Percentiles rank a stretch among this genome's conserved stretches.
phyloP scores from a whole-genome alignment of 2,888 invertebrate species.

The Nasonia oneida region DNA sequence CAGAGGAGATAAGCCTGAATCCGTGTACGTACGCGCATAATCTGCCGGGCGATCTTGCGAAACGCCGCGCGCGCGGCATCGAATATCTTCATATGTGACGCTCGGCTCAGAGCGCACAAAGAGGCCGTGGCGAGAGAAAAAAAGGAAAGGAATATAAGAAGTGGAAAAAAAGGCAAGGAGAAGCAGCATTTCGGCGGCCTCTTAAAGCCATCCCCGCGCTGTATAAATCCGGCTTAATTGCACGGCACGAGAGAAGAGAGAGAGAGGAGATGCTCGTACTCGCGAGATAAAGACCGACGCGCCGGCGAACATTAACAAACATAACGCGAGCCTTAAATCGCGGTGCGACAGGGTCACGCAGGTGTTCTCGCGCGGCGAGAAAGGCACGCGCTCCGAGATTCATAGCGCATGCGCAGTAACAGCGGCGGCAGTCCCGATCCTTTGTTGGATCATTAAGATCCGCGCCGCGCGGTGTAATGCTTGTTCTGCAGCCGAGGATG shows the following conservation, averaged over 20 bases:
- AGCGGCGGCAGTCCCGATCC: slow-evolving; percentile 2
- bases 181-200: slow-evolving; percentile 42
- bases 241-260: slow-evolving; percentile 25
- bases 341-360: slow-evolving; percentile 67
- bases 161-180: neutral
- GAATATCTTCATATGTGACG: slow-evolving; percentile 55
- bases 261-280: neutral
- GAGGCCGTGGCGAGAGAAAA: neutral
- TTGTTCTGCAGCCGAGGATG: slow-evolving; percentile 5
- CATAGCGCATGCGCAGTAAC: slow-evolving; percentile 67
- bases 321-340: slow-evolving; percentile 64
- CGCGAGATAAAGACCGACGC: slow-evolving; percentile 19
- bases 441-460: slow-evolving; percentile 12
- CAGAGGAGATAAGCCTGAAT: slow-evolving; percentile 56
- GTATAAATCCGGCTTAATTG: slow-evolving; percentile 60
- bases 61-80: slow-evolving; percentile 35
- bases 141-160: slow-evolving; percentile 24
- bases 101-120: neutral
- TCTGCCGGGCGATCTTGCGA: slow-evolving; percentile 58
- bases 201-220: slow-evolving; percentile 14
- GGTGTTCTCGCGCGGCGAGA: slow-evolving; percentile 64
- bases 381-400: slow-evolving; percentile 66
- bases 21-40: slow-evolving; percentile 53
- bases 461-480: slow-evolving; percentile 20
- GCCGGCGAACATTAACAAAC: slow-evolving; percentile 60